phyloP scores from a whole-genome alignment of 2,888 invertebrate genomes.

The Papilio protenor region DNA sequence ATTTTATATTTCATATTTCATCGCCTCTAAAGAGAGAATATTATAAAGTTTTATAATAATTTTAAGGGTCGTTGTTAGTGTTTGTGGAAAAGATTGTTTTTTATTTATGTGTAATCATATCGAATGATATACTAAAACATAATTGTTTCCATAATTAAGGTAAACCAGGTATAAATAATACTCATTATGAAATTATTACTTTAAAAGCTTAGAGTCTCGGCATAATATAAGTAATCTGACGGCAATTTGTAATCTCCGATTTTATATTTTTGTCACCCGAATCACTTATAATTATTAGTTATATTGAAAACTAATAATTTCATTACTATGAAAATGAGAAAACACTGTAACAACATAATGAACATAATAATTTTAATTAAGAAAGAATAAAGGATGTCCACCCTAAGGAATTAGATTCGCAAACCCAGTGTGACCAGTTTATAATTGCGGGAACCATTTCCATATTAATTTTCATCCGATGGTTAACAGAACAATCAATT shows the following conservation, averaged over 20 bases:
- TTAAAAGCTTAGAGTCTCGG: neutral
- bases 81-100: neutral
- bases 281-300: neutral
- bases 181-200: neutral
- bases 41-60: conserved; percentile 8
- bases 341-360: neutral
- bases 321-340: neutral
- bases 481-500: conserved; percentile 1
- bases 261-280: neutral
- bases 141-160: neutral
- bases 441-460: conserved; percentile 8
- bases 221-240: neutral
- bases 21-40: conserved; percentile 52
- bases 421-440: conserved; percentile 23
- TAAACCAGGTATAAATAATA: too few relatives aligned
- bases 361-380: neutral
- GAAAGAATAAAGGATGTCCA: conserved; percentile 9
- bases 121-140: neutral
- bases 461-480: neutral
- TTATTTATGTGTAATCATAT: neutral
- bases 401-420: neutral
- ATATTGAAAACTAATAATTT: neutral
- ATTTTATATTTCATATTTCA: conserved; percentile 59
- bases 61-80: neutral
- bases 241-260: neutral